Base-by-base conservation (phyloP, 30 jellyfish, hydroid and myxozoan species). In the Clytia hemisphaerica region DNA sequence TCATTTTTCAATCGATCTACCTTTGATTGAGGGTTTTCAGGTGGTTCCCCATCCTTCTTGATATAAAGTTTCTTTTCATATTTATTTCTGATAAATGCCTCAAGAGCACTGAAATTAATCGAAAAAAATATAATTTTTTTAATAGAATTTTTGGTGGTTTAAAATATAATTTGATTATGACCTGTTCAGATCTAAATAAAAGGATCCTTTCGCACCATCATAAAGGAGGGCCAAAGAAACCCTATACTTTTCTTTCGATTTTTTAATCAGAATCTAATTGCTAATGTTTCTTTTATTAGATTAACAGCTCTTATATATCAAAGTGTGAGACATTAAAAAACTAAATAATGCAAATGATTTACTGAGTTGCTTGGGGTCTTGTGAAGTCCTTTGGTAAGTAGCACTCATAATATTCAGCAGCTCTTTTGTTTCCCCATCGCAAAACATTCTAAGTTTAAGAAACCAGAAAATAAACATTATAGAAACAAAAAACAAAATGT, bases 361-460 rank as follows among this genome's bases (percentile, higher is more conserved):
- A 85, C 96, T 89, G 85, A 55, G 77, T 88, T 12, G 89, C 96
- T 24, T 77, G 93, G 0, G 96, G 96, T 46, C 96, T 84, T 0
- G 42, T 61, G 53, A 85, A 85, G 48, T 85, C 96, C 19, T 46
- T 63, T 21, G 96, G 96, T 5, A 85, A 69, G 49, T 77, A 85
- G 36, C 93, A 85, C 34, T 85, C 96, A 71, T 77, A 85, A 49
- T 58, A 69, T 22, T 85, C 92, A 46, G 42, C 80, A n/a, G 85
- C 90, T 54, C 96, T 68, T 62, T 65, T 62, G 58, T 85, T 85
- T 53, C 96, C 96, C 96, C 96, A 85, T 71, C 65, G 57, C 67
- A 76, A 76, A 51, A 85, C 73, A 57, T 79, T 59, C 96, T 85
- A 62, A 37, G 55, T 35, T n/a, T n/a, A n/a, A 44, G 1, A 1